Evolutionary conservation across 2,113 vertebrate species (phyloP).

Genomic region (Burhinus bistriatus): DNA sequence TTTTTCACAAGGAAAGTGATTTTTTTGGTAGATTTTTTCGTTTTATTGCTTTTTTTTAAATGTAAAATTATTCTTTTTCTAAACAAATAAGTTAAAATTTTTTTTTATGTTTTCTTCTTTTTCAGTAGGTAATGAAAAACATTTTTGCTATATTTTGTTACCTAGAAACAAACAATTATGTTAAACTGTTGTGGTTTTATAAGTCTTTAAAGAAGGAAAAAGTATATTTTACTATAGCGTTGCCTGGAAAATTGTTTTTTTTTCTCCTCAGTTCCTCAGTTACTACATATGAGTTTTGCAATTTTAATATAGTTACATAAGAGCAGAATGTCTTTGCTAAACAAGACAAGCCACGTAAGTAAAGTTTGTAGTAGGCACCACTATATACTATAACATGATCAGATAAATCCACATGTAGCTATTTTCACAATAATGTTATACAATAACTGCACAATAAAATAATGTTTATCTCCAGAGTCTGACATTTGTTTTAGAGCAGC

Average conservation of each 20-base stretch:
- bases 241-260: neutral
- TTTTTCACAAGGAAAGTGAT: neutral
- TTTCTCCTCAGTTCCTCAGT: neutral
- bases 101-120: neutral
- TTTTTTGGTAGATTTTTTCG: neutral
- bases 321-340: neutral
- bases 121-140: neutral
- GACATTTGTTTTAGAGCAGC: neutral
- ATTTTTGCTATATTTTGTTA: neutral
- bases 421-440: neutral
- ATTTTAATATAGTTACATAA: neutral
- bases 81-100: neutral
- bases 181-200: neutral
- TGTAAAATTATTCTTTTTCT: neutral
- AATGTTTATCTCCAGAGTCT: neutral
- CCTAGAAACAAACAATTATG: neutral
- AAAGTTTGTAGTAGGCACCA: neutral
- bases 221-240: neutral
- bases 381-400: neutral
- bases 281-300: neutral
- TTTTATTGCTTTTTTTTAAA: neutral
- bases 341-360: neutral
- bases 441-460: neutral
- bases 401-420: neutral
- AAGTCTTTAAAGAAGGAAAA: neutral